Evolutionary conservation across 2,113 vertebrate species (phyloP), one percentile per base, ranked within the genome.

Genomic region (Gambusia holbrooki): DNA sequence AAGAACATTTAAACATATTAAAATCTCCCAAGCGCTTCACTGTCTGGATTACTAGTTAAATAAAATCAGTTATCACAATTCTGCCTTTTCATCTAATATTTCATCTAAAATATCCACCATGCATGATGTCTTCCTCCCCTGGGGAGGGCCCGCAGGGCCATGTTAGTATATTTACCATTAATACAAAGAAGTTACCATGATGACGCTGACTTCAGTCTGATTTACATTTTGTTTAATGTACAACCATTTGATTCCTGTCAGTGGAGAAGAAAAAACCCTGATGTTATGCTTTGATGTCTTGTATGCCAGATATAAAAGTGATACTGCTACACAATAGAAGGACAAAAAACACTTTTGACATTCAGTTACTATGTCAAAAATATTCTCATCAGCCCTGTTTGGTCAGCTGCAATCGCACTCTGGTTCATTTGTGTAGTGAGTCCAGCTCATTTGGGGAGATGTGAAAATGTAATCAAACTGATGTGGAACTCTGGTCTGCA

Each of bases 1-100:
- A 92, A 84, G 87, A 91, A 92, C 90, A 92, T 90, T 92, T 92
- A 92, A 92, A 91, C 91, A 89, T 88, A 92, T 93, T 92, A 90
- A 90, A 92, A 90, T 89, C 91, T 91, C 83, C 87, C 79, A 80
- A 89, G 86, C 88, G 90, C 84, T 91, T 91, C 87, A 90, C 89
- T 85, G 84, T 89, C 90, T 88, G 90, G 86, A 91, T 91, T 90
- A 90, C 87, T 85, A 85, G 84, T 89, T 92, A 90, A 92, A 90
- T 87, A 90, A 89, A 90, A 92, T 91, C 86, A 87, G 81, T 88
- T 91, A 87, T 85, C 83, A 84, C 78, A 84, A 82, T 89, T 78
- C 86, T 90, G 84, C 79, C 88, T 90, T 85, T 90, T 90, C 92
- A 84, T 87, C 87, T 89, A 88, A 76, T 90, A 90, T 89, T 83